phyloP scores from a whole-genome alignment of 2,797 vertebrate genomes.

The Gallinago nigripennis region DNA sequence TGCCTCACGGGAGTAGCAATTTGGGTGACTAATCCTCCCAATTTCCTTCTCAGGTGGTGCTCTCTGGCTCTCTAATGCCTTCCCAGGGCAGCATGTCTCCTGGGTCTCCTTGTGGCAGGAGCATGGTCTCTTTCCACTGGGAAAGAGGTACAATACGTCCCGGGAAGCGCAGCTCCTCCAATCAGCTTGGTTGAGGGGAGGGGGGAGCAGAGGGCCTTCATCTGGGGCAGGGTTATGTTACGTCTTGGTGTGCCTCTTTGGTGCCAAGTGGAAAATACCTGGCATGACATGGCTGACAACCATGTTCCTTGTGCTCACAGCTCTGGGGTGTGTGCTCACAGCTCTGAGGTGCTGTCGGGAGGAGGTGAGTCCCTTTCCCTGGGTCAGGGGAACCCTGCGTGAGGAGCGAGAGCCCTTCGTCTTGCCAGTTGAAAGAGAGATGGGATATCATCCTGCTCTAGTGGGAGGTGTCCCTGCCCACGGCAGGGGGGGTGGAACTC shows the following conservation, averaged over 20 bases:
- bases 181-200: not conserved
- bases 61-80: not conserved
- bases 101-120: fast-evolving
- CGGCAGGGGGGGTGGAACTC: too few species aligned
- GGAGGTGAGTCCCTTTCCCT: not conserved
- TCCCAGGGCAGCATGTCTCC: not conserved
- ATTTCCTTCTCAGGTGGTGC: not conserved
- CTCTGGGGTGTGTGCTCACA: not conserved
- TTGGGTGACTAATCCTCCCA: not conserved
- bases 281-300: not conserved
- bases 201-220: not conserved
- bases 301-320: not conserved
- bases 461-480: too few species aligned
- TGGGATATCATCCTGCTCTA: too few species aligned
- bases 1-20: not conserved
- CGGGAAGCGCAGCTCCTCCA: not conserved
- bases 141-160: not conserved
- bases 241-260: fast-evolving
- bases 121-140: fast-evolving
- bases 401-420: not conserved
- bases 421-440: fast-evolving
- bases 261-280: not conserved
- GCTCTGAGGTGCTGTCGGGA: not conserved
- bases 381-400: not conserved
- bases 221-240: not conserved